phyloP scores from a whole-genome alignment of 2,113 vertebrate genomes.

The Pungitius pungitius region DNA sequence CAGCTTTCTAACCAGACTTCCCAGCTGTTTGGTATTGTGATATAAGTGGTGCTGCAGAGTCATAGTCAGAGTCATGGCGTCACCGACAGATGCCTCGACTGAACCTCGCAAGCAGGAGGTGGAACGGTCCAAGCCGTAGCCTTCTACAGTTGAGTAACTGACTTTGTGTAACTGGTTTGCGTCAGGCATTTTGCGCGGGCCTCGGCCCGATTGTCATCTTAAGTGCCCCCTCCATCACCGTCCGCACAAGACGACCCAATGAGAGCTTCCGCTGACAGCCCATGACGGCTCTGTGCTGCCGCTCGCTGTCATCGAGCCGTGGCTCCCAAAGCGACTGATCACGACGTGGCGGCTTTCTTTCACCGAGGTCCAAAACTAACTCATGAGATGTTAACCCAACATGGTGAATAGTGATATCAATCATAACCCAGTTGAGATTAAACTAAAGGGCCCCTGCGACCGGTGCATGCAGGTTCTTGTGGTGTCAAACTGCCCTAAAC shows the following conservation, averaged over 20 bases:
- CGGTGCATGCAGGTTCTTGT: neutral
- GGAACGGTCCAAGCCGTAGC: neutral
- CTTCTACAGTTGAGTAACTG: neutral
- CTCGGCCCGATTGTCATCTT: slow-evolving; percentile 23
- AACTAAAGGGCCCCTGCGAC: no score
- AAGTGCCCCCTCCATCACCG: slow-evolving; percentile 17
- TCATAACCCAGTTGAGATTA: neutral
- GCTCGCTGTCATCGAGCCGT: slow-evolving; percentile 1
- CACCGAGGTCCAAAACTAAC: no score
- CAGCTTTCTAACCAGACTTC: neutral
- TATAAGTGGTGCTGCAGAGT: neutral
- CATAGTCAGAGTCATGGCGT: no score
- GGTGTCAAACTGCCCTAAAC: no score
- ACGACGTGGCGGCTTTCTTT: slow-evolving; percentile 11
- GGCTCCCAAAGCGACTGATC: neutral
- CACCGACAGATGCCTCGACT: no score
- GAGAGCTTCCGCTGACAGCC: slow-evolving; percentile 27
- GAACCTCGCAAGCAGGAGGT: neutral
- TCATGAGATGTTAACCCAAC: neutral
- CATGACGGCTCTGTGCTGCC: neutral
- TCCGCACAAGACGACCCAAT: slow-evolving; percentile 17
- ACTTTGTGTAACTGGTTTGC: neutral
- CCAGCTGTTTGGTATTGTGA: neutral
- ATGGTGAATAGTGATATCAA: neutral
- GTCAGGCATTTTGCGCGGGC: slow-evolving; percentile 4